A percentile compares a stretch with the other conserved stretches of the same genome.
These are phyloP conservation scores for Mesorhabditis sp. DNA, from an alignment of 2,888 invertebrate species.

Conservation along the genomic window DNA sequence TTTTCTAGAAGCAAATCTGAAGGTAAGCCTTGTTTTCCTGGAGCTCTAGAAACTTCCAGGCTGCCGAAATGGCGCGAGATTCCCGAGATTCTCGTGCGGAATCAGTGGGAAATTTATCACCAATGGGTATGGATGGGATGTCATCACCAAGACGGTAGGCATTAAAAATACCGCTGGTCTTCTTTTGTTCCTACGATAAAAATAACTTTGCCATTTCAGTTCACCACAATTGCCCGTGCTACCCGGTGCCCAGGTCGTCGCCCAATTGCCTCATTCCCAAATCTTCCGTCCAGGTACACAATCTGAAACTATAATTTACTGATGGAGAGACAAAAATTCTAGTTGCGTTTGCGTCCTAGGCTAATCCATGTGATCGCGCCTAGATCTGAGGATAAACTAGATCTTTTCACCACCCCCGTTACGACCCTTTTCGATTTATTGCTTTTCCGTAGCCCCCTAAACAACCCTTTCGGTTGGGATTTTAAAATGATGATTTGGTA, in stretches of 20 bases:
- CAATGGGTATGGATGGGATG: not conserved
- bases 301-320: not conserved
- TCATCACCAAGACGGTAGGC: not conserved
- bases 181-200: too few relatives aligned
- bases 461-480: not conserved
- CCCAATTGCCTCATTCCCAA: constrained; percentile 51
- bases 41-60: not conserved
- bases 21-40: not conserved
- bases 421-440: too few relatives aligned
- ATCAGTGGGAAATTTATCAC: not conserved
- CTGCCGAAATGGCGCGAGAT: not conserved
- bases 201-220: too few relatives aligned
- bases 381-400: too few relatives aligned
- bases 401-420: too few relatives aligned
- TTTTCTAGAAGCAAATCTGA: not conserved
- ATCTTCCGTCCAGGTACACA: constrained; percentile 38
- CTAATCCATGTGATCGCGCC: too few relatives aligned
- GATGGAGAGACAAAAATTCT: too few relatives aligned
- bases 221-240: constrained; percentile 15
- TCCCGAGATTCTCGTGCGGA: not conserved
- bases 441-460: not conserved
- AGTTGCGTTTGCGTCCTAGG: too few relatives aligned
- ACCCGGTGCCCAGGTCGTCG: constrained; percentile 54
- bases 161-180: too few relatives aligned
- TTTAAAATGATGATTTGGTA: too few relatives aligned